A percentile compares a stretch with the other conserved stretches of the same genome.
These are phyloP conservation scores for Rhinolophus ferrumequinum DNA, from an alignment of 2,113 vertebrate genomes.

Conservation along the genomic window DNA sequence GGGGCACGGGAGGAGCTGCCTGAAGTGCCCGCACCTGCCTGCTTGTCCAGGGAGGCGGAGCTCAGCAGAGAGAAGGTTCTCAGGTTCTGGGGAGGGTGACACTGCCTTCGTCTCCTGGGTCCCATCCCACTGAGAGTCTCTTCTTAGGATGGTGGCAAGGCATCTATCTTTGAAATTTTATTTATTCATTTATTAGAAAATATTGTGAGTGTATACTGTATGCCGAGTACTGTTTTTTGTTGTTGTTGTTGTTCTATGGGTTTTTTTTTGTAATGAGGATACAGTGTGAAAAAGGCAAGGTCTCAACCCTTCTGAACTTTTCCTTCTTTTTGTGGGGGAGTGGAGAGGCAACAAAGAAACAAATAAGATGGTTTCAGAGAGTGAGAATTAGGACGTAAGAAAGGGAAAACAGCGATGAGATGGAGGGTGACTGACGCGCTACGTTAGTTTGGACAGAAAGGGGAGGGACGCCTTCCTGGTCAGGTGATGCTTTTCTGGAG, in stretches of 20 bases:
- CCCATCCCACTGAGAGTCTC: background rate
- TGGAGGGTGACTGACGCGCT: background rate
- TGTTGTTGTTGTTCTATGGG: too few relatives aligned
- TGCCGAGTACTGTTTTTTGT: background rate
- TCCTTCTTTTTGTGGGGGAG: background rate
- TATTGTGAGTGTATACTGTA: background rate
- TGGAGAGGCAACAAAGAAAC: background rate
- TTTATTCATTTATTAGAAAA: background rate
- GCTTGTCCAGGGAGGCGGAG: background rate
- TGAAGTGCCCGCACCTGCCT: background rate
- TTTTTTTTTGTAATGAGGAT: background rate
- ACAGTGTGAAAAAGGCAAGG: background rate
- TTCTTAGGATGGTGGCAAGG: background rate
- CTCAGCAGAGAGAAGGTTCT: background rate
- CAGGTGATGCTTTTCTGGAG: background rate
- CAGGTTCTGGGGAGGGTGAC: background rate
- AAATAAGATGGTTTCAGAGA: background rate
- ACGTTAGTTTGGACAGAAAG: rapidly evolving
- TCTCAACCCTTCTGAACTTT: background rate
- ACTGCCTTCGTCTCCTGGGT: background rate
- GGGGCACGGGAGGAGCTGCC: background rate
- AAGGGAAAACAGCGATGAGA: background rate
- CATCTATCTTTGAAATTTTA: background rate
- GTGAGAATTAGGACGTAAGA: background rate
- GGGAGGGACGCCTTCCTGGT: background rate